Percentiles rank a stretch among this genome's conserved stretches.
Evolutionary conservation across 2,888 invertebrate genomes (phyloP).

Genomic region (Erebia epiphron): DNA sequence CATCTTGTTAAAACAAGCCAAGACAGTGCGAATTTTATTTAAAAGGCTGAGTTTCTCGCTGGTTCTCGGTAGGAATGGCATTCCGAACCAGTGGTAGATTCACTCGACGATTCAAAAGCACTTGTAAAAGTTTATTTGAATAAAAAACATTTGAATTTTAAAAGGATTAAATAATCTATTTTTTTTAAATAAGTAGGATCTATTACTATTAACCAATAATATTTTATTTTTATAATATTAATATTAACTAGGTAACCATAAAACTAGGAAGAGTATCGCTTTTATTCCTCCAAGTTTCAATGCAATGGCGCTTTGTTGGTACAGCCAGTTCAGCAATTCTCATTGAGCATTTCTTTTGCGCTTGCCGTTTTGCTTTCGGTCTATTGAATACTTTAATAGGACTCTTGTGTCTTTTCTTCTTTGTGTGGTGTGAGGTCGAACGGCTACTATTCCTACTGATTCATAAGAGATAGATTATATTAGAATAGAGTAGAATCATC

Average conservation of each 20-base stretch:
- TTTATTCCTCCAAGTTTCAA: conserved; percentile 67
- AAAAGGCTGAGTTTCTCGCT: too few relatives aligned
- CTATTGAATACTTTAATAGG: neutral
- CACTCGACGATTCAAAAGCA: too few relatives aligned
- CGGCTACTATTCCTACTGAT: too few relatives aligned
- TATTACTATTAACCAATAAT: too few relatives aligned
- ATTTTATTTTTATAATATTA: too few relatives aligned
- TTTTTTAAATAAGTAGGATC: neutral
- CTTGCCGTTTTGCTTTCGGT: neutral
- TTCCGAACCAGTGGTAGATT: too few relatives aligned
- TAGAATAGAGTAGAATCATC: too few relatives aligned
- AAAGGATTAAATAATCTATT: neutral
- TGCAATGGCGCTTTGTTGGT: conserved; percentile 67
- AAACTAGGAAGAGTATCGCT: conserved; percentile 55
- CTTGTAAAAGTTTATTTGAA: neutral
- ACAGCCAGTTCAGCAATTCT: conserved; percentile 66
- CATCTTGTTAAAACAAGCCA: too few relatives aligned
- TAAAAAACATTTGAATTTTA: too few relatives aligned
- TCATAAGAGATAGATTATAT: neutral
- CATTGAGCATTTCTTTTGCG: conserved; percentile 53
- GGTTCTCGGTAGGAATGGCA: too few relatives aligned
- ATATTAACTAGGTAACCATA: conserved; percentile 54
- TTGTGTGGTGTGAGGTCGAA: neutral
- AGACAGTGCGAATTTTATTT: neutral
- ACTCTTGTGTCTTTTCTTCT: conserved; percentile 19